phyloP scores from a whole-genome alignment of 2,797 vertebrate species.

The Melanotaenia maccullochi region DNA sequence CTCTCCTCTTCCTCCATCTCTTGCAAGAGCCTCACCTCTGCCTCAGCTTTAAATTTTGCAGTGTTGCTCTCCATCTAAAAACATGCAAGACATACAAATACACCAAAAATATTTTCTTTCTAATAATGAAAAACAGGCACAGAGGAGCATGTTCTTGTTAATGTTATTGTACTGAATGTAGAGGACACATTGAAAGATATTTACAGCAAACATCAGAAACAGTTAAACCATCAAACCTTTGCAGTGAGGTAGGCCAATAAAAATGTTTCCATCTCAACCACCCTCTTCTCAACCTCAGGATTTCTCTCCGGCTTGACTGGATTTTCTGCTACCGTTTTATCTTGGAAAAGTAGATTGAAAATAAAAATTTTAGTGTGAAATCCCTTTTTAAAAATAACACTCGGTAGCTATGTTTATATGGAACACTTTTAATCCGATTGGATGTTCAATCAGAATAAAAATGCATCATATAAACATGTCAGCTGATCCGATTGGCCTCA shows the following conservation, averaged over 20 bases:
- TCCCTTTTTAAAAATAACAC: background rate
- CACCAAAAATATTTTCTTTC: background rate
- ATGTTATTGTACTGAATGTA: background rate
- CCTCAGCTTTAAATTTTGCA: constrained; percentile 76
- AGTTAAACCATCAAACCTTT: constrained; percentile 78
- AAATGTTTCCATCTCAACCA: constrained; percentile 84
- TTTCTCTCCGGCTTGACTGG: constrained; percentile 50
- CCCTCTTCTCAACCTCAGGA: constrained; percentile 57
- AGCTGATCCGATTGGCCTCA: no score
- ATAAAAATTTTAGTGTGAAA: background rate
- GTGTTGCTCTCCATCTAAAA: constrained; percentile 83
- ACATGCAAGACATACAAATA: constrained; percentile 5
- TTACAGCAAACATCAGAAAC: background rate
- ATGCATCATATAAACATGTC: no score
- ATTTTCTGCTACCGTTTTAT: constrained; percentile 64
- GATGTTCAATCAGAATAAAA: no score
- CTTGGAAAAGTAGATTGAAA: constrained; percentile 36
- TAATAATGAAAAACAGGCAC: background rate
- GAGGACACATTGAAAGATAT: background rate
- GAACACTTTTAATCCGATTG: no score
- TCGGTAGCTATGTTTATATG: background rate
- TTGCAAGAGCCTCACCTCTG: constrained; percentile 80
- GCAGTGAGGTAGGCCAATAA: constrained; percentile 84
- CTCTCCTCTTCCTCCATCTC: constrained; percentile 79
- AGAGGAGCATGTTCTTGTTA: background rate